These are phyloP conservation scores for Diarsia mendica DNA, from an alignment of 2,888 invertebrate species.

Conservation along the genomic window DNA sequence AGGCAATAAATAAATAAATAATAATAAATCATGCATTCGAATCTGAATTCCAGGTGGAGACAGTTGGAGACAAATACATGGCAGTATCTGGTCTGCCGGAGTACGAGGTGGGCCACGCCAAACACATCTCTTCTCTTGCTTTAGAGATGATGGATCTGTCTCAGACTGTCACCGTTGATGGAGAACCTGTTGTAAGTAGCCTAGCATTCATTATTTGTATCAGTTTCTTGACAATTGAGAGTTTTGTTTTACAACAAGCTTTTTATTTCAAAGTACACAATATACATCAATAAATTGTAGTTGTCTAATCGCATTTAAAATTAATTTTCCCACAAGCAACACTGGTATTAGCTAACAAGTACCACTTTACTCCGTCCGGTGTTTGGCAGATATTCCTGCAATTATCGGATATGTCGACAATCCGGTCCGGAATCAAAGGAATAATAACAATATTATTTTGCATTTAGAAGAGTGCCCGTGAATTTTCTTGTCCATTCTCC, in stretches of 20 bases:
- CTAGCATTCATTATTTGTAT: background rate
- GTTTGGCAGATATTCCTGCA: no score
- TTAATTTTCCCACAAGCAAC: no score
- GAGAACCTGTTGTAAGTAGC: constrained; percentile 94
- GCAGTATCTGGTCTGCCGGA: constrained; percentile 98
- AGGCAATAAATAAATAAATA: no score
- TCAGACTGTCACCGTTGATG: constrained; percentile 96
- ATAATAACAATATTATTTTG: no score
- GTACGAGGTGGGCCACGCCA: constrained; percentile 96
- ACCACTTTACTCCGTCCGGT: no score
- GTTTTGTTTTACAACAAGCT: background rate
- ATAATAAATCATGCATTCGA: no score
- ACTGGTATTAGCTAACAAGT: no score
- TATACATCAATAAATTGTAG: background rate
- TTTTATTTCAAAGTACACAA: background rate
- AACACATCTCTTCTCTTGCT: constrained; percentile 96
- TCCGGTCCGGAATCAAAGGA: no score
- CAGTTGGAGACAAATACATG: constrained; percentile 99
- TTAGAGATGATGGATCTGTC: constrained; percentile 99
- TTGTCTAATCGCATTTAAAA: no score
- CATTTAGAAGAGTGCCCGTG: no score
- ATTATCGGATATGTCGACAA: no score
- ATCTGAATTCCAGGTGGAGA: constrained; percentile 94
- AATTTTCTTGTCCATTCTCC: no score
- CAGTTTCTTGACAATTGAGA: background rate